Conservation (phyloP, 2,888 invertebrate species). For the Yponomeuta sedellus region DNA sequence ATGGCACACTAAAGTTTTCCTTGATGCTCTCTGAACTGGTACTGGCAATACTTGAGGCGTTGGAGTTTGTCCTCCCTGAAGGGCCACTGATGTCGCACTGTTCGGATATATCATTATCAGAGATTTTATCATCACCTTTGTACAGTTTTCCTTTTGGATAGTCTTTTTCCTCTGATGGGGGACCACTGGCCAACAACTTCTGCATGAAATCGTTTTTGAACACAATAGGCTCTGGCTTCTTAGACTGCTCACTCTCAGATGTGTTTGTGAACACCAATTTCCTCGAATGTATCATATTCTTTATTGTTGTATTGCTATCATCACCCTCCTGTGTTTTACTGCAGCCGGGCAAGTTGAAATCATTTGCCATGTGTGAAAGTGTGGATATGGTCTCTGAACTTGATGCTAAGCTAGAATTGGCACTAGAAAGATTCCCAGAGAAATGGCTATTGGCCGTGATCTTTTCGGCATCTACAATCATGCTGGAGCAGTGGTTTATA, state of each 20-base stretch:
- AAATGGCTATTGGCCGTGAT: conserved; percentile 42
- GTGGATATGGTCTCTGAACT: conserved; percentile 65
- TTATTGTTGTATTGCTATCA: conserved; percentile 56
- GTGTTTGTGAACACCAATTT: conserved; percentile 30
- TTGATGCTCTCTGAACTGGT: conserved; percentile 55
- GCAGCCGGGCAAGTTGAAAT: conserved; percentile 57
- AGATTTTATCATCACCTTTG: conserved; percentile 48
- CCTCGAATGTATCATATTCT: conserved; percentile 53
- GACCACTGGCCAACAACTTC: conserved; percentile 52
- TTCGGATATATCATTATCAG: conserved; percentile 40
- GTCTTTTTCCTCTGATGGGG: conserved; percentile 48
- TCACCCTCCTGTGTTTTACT: conserved; percentile 51
- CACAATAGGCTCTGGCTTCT: conserved; percentile 27
- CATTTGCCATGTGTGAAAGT: conserved; percentile 43
- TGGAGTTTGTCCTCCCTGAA: conserved; percentile 54
- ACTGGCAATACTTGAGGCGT: conserved; percentile 60
- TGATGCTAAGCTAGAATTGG: conserved; percentile 57
- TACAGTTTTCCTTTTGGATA: conserved; percentile 66
- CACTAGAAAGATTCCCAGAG: conserved; percentile 52
- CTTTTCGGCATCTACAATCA: conserved; percentile 53
- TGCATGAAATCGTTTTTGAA: conserved; percentile 54
- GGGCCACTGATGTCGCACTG: conserved; percentile 44
- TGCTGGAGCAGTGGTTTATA: conserved; percentile 57
- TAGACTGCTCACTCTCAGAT: conserved; percentile 26
- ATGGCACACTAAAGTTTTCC: conserved; percentile 52